Conservation (phyloP, 2,888 invertebrate species). For the Liodrosophila aerea region DNA sequence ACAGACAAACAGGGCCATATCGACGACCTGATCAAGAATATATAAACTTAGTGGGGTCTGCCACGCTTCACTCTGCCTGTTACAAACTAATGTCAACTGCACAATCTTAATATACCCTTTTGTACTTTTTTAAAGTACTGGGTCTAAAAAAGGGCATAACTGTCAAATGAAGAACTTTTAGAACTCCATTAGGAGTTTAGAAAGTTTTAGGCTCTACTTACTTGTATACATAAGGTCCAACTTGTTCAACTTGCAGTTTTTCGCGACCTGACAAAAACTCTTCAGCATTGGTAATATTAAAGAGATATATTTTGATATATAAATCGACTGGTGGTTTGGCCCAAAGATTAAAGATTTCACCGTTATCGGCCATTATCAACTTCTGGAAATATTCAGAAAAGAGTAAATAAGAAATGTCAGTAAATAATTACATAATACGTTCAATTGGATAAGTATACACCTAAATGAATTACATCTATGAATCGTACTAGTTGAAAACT, state of each 20-base stretch:
- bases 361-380: slow-evolving; percentile 87
- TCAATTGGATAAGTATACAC: slow-evolving; percentile 38
- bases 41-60: too few relatives aligned
- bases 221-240: slow-evolving; percentile 95
- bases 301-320: slow-evolving; percentile 89
- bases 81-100: too few relatives aligned
- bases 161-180: background rate
- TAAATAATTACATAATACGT: slow-evolving; percentile 13
- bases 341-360: slow-evolving; percentile 93
- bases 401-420: background rate
- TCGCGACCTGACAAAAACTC: slow-evolving; percentile 89
- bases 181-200: background rate
- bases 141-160: too few relatives aligned
- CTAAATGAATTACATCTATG: slow-evolving; percentile 12
- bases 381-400: slow-evolving; percentile 84
- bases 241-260: slow-evolving; percentile 88
- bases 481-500: background rate
- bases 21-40: too few relatives aligned
- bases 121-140: too few relatives aligned
- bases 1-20: too few relatives aligned
- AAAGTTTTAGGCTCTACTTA: slow-evolving; percentile 85
- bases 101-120: too few relatives aligned
- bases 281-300: slow-evolving; percentile 92
- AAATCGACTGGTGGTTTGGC: slow-evolving; percentile 90
- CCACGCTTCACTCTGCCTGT: too few relatives aligned